phyloP scores from a whole-genome alignment of 2,797 vertebrate genomes.

The Rhinogobio ventralis region DNA sequence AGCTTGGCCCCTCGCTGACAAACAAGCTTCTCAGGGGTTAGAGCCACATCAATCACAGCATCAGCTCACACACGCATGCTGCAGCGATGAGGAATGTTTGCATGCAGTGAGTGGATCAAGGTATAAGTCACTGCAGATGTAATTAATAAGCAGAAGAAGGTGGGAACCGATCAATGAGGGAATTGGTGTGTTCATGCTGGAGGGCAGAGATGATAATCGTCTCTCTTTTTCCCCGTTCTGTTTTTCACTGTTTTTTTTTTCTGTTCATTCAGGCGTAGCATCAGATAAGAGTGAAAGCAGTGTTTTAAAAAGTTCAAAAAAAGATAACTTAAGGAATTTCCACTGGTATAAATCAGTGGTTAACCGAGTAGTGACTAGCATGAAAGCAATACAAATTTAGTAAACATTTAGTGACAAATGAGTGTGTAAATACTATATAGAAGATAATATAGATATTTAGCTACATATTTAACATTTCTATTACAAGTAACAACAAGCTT shows the following conservation, averaged over 20 bases:
- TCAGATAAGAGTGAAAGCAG: conserved; percentile 19
- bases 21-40: conserved; percentile 51
- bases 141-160: conserved; percentile 59
- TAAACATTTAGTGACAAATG: neutral
- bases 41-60: conserved; percentile 55
- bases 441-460: neutral
- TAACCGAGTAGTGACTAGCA: neutral
- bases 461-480: neutral
- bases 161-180: conserved; percentile 54
- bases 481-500: neutral
- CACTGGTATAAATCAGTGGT: neutral
- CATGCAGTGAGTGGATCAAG: conserved; percentile 46
- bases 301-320: neutral
- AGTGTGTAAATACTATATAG: neutral
- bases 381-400: neutral
- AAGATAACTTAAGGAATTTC: neutral
- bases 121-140: conserved; percentile 52
- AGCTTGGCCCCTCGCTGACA: conserved; percentile 50
- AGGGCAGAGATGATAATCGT: conserved; percentile 48
- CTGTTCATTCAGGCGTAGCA: conserved; percentile 21
- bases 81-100: conserved; percentile 45
- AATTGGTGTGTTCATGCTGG: conserved; percentile 48
- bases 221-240: conserved; percentile 38
- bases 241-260: conserved; percentile 3
- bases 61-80: conserved; percentile 22